Conservation (phyloP, 2,113 vertebrate genomes). For the Austrofundulus limnaeus region DNA sequence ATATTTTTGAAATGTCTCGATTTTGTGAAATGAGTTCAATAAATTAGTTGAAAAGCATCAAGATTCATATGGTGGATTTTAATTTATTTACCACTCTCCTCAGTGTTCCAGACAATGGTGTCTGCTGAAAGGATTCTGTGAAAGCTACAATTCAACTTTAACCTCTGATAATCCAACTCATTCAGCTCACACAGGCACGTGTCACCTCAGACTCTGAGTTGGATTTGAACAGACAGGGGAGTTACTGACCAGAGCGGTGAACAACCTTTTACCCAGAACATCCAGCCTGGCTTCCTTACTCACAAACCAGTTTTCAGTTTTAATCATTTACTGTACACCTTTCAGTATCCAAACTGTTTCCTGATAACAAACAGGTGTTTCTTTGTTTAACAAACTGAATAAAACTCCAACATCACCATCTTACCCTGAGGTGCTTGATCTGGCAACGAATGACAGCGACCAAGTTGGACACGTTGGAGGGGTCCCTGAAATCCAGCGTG, state of each 20-base stretch:
- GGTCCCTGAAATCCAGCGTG: conserved; percentile 81
- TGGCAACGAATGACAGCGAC: conserved; percentile 82
- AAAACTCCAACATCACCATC: neutral
- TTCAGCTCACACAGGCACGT: conserved; percentile 49
- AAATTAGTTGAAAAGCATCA: no score
- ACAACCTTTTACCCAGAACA: conserved; percentile 8
- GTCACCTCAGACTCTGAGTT: conserved; percentile 19
- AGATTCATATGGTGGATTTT: no score
- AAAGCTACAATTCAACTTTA: conserved; percentile 32
- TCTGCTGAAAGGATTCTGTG: conserved; percentile 34
- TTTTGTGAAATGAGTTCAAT: no score
- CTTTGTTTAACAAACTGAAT: neutral
- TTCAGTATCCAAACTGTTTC: neutral
- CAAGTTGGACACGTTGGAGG: conserved; percentile 80
- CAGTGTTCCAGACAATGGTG: conserved; percentile 6
- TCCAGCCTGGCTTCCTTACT: neutral
- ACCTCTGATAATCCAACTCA: conserved; percentile 52
- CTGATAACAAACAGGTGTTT: neutral
- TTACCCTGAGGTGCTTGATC: conserved; percentile 85
- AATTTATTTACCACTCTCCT: no score
- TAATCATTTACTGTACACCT: no score
- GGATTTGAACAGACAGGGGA: conserved; percentile 46
- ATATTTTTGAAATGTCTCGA: no score
- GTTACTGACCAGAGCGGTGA: neutral
- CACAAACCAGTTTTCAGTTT: neutral